These are phyloP conservation scores for Cyanoliseus patagonus DNA, from an alignment of 2,113 vertebrate genomes.

Conservation along the genomic window DNA sequence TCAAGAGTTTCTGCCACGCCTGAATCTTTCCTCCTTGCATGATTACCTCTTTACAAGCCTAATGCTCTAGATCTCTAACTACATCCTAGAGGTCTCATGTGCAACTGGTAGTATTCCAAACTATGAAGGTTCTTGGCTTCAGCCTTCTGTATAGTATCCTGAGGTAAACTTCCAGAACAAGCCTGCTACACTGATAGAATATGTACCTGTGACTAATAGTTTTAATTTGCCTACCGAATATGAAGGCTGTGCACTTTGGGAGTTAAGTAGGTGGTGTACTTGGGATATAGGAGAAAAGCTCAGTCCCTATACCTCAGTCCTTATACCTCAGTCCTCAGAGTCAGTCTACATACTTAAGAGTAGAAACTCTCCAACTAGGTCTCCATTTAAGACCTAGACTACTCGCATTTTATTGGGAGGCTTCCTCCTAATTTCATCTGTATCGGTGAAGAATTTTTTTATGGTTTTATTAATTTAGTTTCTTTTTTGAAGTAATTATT, in stretches of 20 bases:
- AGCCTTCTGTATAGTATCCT: background rate
- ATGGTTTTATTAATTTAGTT: background rate
- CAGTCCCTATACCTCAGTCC: background rate
- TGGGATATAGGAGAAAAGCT: no score
- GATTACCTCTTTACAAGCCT: background rate
- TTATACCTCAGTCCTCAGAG: background rate
- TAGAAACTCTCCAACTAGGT: background rate
- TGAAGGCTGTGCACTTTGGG: no score
- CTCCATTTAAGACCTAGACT: background rate
- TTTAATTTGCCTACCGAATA: no score
- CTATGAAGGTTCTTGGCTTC: background rate
- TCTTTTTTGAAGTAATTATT: background rate
- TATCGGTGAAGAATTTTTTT: background rate
- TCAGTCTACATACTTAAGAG: background rate
- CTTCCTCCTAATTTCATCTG: background rate
- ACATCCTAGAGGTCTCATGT: background rate
- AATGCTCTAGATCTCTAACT: background rate
- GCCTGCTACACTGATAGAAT: background rate
- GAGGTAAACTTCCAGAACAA: background rate
- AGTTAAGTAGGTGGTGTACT: no score
- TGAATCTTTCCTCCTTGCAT: background rate
- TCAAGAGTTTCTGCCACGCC: background rate
- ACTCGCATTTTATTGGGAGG: background rate
- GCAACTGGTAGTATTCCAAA: background rate
- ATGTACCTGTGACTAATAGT: accelerated